phyloP scores from a whole-genome alignment of 2,797 vertebrate species.

The Ceryle rudis region DNA sequence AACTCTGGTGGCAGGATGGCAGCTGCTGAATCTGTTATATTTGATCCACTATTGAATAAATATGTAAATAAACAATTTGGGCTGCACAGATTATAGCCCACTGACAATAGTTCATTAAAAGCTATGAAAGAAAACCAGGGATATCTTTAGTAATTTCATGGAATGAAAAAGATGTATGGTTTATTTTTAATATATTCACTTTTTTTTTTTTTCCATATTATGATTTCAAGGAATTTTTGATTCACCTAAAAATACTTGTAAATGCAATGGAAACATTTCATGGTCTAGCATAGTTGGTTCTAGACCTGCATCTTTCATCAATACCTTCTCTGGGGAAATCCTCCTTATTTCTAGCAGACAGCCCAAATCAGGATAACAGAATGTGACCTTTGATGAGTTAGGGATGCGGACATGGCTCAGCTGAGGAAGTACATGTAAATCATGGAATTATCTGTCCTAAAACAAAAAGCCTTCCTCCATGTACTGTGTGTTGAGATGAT shows the following conservation, averaged over 20 bases:
- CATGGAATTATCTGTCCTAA: neutral
- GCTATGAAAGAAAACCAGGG: neutral
- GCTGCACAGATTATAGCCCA: neutral
- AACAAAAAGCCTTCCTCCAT: neutral
- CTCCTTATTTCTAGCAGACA: neutral
- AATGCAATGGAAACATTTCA: neutral
- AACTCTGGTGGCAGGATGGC: neutral
- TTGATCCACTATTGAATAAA: neutral
- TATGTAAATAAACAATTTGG: neutral
- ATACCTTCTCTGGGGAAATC: neutral
- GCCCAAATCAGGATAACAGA: neutral
- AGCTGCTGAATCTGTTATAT: neutral
- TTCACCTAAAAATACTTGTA: neutral
- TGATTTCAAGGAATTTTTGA: neutral
- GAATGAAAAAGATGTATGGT: neutral
- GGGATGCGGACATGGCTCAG: neutral
- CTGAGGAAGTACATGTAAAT: neutral
- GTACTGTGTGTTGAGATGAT: neutral
- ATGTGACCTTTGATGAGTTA: neutral
- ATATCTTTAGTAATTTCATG: neutral
- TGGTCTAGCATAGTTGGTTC: neutral
- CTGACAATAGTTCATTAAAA: neutral
- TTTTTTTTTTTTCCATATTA: neutral
- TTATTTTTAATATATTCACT: neutral
- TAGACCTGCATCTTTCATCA: neutral